A percentile compares a stretch with the other conserved stretches of the same genome.
Conservation (phyloP, 2,888 invertebrate species). For the Drosophila rubida region DNA sequence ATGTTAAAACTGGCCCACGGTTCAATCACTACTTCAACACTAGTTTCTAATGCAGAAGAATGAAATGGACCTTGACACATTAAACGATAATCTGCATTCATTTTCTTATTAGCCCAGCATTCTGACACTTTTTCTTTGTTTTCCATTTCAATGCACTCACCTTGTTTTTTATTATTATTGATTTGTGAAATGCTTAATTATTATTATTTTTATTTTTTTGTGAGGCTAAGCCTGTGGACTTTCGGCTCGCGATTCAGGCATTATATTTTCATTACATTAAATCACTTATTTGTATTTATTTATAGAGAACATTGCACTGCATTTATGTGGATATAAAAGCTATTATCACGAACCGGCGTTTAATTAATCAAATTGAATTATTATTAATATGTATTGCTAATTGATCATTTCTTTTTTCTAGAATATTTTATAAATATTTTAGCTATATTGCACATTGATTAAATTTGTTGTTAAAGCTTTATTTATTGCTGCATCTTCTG, state of each 20-base stretch:
- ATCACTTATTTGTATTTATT: conserved; percentile 14
- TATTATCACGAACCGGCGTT: conserved; percentile 61
- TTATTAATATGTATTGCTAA: conserved; percentile 21
- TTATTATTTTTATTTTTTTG: not conserved
- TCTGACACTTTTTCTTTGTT: not conserved
- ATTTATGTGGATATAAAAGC: conserved; percentile 12
- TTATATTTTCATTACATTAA: conserved; percentile 36
- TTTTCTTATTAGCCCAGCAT: not conserved
- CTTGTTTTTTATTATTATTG: conserved; percentile 1
- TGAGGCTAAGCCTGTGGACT: conserved; percentile 31
- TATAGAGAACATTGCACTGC: conserved; percentile 44
- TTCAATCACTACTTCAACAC: not conserved
- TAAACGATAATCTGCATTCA: not conserved
- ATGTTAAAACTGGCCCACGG: not conserved
- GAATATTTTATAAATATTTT: conserved; percentile 65
- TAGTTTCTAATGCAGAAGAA: not conserved
- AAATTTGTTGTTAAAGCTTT: conserved; percentile 62
- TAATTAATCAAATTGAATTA: conserved; percentile 24
- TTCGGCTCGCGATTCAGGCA: conserved; percentile 46
- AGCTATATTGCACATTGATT: conserved; percentile 67
- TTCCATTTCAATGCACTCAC: not conserved
- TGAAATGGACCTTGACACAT: conserved; percentile 26
- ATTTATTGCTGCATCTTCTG: conserved; percentile 40
- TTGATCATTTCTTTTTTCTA: conserved; percentile 37
- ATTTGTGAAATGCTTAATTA: not conserved